phyloP scores from a whole-genome alignment of 2,113 vertebrate genomes.

The western clawed frog (Xenopus tropicalis) region DNA sequence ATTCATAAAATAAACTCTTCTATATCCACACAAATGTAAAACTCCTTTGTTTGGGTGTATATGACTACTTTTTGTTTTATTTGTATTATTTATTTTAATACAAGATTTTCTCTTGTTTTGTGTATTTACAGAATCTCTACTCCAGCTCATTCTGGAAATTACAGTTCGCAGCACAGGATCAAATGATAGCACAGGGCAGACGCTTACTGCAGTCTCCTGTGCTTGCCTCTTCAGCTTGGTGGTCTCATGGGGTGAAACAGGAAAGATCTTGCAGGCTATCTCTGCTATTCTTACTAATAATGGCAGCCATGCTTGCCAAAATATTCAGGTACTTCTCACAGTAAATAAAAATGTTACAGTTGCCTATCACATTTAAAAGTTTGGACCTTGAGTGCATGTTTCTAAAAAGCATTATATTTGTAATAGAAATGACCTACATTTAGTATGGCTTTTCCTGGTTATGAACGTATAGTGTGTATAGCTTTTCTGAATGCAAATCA shows the following conservation, averaged over 20 bases:
- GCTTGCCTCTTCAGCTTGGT: constrained; percentile 98
- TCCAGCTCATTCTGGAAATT: constrained; percentile 93
- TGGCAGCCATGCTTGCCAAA: constrained; percentile 96
- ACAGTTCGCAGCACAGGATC: constrained; percentile 92
- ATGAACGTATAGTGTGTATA: too few species aligned
- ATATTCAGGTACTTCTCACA: constrained; percentile 82
- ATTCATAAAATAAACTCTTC: too few species aligned
- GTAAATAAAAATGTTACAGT: not conserved
- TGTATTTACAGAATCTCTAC: constrained; percentile 84
- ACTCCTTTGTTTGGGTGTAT: too few species aligned
- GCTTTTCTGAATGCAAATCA: too few species aligned
- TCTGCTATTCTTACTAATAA: constrained; percentile 98
- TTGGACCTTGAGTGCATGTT: too few species aligned
- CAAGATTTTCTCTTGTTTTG: not conserved
- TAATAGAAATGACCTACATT: too few species aligned
- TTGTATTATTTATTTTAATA: too few species aligned
- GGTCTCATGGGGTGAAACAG: constrained; percentile 96
- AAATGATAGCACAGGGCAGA: constrained; percentile 92
- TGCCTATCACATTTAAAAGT: too few species aligned
- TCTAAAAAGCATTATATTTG: too few species aligned
- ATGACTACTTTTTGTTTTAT: too few species aligned
- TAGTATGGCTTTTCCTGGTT: too few species aligned
- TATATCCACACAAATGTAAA: too few species aligned
- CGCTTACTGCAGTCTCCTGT: constrained; percentile 91
- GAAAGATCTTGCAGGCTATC: constrained; percentile 91